Percentiles rank a stretch among this genome's conserved stretches.
Evolutionary conservation across 2,888 invertebrate genomes (phyloP).

Genomic region (Carabus problematicus): DNA sequence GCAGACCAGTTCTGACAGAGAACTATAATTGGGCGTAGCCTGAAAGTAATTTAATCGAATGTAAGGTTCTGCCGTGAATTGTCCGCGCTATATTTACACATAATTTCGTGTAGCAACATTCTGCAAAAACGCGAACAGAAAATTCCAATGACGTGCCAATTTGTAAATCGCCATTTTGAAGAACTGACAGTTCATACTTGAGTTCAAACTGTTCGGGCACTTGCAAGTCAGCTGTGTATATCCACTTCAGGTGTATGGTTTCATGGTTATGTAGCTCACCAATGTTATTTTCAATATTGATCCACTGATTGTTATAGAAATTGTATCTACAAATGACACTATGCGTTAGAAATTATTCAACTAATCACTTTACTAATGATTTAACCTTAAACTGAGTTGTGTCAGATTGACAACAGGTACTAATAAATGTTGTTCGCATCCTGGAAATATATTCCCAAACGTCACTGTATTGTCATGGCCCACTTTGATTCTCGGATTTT

Average conservation of each 20-base stretch:
- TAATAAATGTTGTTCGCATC: slow-evolving; percentile 18
- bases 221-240: slow-evolving; percentile 19
- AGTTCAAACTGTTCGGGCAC: background rate
- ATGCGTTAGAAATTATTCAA: background rate
- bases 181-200: slow-evolving; percentile 7
- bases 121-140: slow-evolving; percentile 1
- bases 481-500: slow-evolving; percentile 10
- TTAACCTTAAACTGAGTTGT: slow-evolving; percentile 10
- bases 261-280: slow-evolving; percentile 5
- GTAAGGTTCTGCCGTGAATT: too few relatives aligned
- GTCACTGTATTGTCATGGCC: slow-evolving; percentile 12
- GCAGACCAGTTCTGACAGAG: slow-evolving; percentile 11
- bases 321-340: background rate
- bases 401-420: slow-evolving; percentile 14
- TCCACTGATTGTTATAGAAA: slow-evolving; percentile 24
- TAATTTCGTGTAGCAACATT: slow-evolving; percentile 13
- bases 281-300: background rate
- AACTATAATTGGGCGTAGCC: slow-evolving; percentile 10
- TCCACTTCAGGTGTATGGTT: background rate
- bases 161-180: slow-evolving; percentile 4
- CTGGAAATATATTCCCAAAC: slow-evolving; percentile 26
- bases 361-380: background rate
- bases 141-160: background rate
- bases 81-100: slow-evolving; percentile 28
- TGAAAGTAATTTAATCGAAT: background rate